A percentile compares a stretch with the other conserved stretches of the same genome.
Evolutionary conservation across 2,113 vertebrate genomes (phyloP).

Genomic region (Colaptes auratus): DNA sequence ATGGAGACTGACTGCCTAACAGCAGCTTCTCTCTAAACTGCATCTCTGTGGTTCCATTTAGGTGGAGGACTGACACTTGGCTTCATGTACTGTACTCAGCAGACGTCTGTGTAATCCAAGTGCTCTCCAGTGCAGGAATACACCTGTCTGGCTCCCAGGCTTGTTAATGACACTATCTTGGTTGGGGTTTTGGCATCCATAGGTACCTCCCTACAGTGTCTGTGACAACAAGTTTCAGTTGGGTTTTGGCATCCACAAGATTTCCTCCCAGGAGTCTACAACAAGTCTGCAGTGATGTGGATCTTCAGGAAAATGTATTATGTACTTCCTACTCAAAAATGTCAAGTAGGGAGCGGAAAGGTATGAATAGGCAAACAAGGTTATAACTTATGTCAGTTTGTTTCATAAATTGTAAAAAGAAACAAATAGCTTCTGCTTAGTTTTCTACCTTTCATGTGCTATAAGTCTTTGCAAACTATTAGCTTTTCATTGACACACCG

Average conservation of each 20-base stretch:
- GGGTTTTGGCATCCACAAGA: background rate
- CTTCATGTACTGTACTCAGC: accelerated
- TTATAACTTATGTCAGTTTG: background rate
- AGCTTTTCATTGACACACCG: background rate
- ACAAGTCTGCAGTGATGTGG: background rate
- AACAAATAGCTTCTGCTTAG: background rate
- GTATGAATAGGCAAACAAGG: background rate
- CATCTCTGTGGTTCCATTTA: background rate
- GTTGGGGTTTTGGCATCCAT: background rate
- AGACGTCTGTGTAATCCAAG: background rate
- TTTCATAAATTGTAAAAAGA: background rate
- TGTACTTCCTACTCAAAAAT: background rate
- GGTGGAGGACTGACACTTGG: background rate
- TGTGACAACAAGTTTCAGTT: background rate
- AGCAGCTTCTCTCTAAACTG: background rate
- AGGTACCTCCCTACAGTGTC: background rate
- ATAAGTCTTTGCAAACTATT: background rate
- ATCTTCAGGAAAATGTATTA: background rate
- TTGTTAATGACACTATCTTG: background rate
- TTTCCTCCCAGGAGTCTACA: background rate
- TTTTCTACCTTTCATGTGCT: background rate
- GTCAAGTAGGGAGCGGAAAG: background rate
- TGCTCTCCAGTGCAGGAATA: background rate
- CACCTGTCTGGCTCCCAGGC: background rate
- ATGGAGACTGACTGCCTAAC: background rate